A percentile compares a stretch with the other conserved stretches of the same genome.
Evolutionary conservation across 1,140 invertebrate species (phyloP).

Genomic region (Drosophila leontia): DNA sequence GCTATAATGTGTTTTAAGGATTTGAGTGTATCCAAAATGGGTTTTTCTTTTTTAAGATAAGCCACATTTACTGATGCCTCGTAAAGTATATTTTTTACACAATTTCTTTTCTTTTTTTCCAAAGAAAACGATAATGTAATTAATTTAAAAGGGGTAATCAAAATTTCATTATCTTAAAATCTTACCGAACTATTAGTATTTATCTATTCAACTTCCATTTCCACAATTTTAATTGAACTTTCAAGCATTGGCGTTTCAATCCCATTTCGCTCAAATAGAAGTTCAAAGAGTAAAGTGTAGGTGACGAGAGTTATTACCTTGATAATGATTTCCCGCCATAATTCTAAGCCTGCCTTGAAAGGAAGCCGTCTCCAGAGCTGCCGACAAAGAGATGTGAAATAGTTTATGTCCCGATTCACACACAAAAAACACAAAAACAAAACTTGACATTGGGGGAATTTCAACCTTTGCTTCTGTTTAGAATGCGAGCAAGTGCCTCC

Average conservation of each 20-base stretch:
- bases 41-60: not conserved
- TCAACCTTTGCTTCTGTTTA: slow-evolving; percentile 7
- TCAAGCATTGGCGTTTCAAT: not conserved
- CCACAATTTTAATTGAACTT: not conserved
- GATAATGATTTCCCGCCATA: slow-evolving; percentile 31
- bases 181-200: not conserved
- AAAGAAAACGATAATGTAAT: not conserved
- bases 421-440: slow-evolving; percentile 3
- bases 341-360: slow-evolving; percentile 29
- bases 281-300: slow-evolving; percentile 4
- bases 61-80: not conserved
- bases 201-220: not conserved
- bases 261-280: slow-evolving; percentile 7
- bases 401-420: slow-evolving; percentile 64
- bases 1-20: slow-evolving; percentile 7
- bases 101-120: not conserved
- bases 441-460: slow-evolving; percentile 15
- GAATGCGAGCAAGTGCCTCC: slow-evolving; percentile 44
- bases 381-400: slow-evolving; percentile 68
- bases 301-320: slow-evolving; percentile 14
- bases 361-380: slow-evolving; percentile 18
- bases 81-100: no score
- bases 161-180: no score
- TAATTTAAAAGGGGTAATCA: not conserved
- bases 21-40: not conserved